Evolutionary conservation across 2,113 vertebrate genomes (phyloP).

Genomic region (Mola mola): DNA sequence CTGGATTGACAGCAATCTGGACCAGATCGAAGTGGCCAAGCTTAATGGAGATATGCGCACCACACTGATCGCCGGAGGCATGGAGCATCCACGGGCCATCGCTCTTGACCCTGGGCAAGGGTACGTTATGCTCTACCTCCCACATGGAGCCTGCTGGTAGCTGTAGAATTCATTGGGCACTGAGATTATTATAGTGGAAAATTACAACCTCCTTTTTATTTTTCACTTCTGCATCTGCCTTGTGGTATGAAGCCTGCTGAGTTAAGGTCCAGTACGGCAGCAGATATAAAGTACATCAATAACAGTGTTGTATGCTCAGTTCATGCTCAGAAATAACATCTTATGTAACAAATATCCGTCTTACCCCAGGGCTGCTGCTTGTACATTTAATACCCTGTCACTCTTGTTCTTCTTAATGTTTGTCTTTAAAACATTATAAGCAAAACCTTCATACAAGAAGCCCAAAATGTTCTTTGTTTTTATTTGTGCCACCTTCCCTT

Average conservation of each 20-base stretch:
- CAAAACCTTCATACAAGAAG: slow-evolving; percentile 17
- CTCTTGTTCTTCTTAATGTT: neutral
- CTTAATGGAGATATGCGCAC: slow-evolving; percentile 93
- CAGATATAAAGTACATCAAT: slow-evolving; percentile 54
- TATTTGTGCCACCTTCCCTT: slow-evolving; percentile 15
- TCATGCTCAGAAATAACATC: slow-evolving; percentile 28
- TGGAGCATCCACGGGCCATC: slow-evolving; percentile 97
- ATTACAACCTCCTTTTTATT: slow-evolving; percentile 34
- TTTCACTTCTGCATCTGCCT: slow-evolving; percentile 28
- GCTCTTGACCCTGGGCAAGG: slow-evolving; percentile 95
- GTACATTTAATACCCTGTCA: slow-evolving; percentile 3
- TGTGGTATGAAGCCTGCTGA: slow-evolving; percentile 49
- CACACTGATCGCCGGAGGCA: slow-evolving; percentile 94
- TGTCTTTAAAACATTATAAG: slow-evolving; percentile 13
- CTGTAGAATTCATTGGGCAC: slow-evolving; percentile 17
- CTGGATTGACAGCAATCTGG: slow-evolving; percentile 99
- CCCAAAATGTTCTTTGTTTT: slow-evolving; percentile 14
- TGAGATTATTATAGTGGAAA: slow-evolving; percentile 27
- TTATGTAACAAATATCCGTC: slow-evolving; percentile 33
- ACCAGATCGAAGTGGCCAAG: slow-evolving; percentile 97
- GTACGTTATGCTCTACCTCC: slow-evolving; percentile 74
- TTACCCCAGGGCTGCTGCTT: slow-evolving; percentile 11
- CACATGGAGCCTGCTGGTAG: neutral
- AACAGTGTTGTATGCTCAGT: slow-evolving; percentile 23
- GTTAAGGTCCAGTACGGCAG: slow-evolving; percentile 53